Conservation (phyloP, 2,888 invertebrate genomes). For the Exephanes ischioxanthus region DNA sequence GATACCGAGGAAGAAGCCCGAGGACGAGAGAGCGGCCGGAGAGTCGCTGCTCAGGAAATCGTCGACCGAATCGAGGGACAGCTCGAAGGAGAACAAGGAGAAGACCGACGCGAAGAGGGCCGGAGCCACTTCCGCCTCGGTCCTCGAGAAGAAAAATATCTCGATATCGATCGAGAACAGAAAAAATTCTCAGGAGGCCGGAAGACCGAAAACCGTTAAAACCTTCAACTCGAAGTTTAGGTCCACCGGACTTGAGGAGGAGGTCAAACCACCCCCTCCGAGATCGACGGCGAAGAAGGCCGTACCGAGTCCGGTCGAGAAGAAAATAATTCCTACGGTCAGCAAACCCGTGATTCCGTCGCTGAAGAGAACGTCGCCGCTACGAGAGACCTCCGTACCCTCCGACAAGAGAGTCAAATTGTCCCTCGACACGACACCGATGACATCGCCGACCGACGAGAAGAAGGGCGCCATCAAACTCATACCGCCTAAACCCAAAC, state of each 20-base stretch:
- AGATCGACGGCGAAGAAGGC: constrained; percentile 89
- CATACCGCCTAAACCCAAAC: constrained; percentile 95
- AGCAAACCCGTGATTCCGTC: constrained; percentile 84
- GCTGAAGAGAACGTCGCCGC: constrained; percentile 84
- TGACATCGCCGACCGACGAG: constrained; percentile 85
- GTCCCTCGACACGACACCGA: constrained; percentile 78
- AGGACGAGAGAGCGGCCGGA: constrained; percentile 82
- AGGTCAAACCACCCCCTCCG: constrained; percentile 94
- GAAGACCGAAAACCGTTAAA: constrained; percentile 95
- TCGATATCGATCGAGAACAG: constrained; percentile 94
- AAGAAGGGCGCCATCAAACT: constrained; percentile 94
- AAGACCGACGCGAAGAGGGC: constrained; percentile 82
- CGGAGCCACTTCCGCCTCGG: constrained; percentile 45
- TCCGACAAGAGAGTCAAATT: constrained; percentile 92
- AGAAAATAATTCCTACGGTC: constrained; percentile 81
- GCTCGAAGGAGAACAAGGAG: constrained; percentile 81
- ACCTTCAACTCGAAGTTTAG: constrained; percentile 96
- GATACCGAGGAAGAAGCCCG: constrained; percentile 90
- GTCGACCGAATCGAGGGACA: constrained; percentile 82
- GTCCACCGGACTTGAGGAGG: constrained; percentile 95
- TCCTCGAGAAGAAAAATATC: constrained; percentile 88
- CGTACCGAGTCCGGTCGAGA: constrained; percentile 77
- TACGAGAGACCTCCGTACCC: constrained; percentile 84
- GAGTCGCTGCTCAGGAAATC: constrained; percentile 77
- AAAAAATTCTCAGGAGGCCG: constrained; percentile 88